These are phyloP conservation scores for Caretta caretta DNA, from an alignment of 2,113 vertebrate genomes.

Conservation along the genomic window DNA sequence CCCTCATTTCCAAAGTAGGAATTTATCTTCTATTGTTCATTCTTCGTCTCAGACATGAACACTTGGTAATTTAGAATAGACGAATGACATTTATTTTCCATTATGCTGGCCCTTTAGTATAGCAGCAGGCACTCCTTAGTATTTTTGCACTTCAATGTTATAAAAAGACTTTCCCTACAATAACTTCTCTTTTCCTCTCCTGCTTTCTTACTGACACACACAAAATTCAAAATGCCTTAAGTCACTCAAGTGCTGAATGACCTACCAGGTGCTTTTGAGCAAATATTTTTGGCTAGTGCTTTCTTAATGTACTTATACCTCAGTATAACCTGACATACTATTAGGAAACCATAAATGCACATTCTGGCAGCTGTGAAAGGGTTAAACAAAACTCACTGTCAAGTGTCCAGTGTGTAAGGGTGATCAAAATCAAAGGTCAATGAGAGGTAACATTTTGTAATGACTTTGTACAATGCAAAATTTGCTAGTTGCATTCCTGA, in stretches of 20 bases:
- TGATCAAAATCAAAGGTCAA: conserved; percentile 37
- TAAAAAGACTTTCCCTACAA: background rate
- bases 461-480: conserved; percentile 22
- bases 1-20: background rate
- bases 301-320: conserved; percentile 9
- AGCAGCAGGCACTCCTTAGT: background rate
- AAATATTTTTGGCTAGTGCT: background rate
- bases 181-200: background rate
- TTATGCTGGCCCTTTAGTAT: conserved; percentile 12
- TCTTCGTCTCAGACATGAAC: background rate
- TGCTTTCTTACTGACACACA: background rate
- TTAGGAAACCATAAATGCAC: conserved; percentile 37
- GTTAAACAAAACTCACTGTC: conserved; percentile 10
- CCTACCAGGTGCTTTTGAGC: background rate
- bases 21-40: background rate
- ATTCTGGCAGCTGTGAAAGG: background rate
- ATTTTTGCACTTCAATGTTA: background rate
- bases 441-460: conserved; percentile 34
- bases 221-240: background rate
- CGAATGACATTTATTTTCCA: background rate
- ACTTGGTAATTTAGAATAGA: conserved; percentile 2
- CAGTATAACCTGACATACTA: conserved; percentile 22
- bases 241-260: conserved; percentile 22
- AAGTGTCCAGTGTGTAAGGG: conserved; percentile 12
- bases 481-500: conserved; percentile 31